These are phyloP conservation scores for Lithophane semibrunnea DNA, from an alignment of 2,888 invertebrate genomes.

Conservation along the genomic window DNA sequence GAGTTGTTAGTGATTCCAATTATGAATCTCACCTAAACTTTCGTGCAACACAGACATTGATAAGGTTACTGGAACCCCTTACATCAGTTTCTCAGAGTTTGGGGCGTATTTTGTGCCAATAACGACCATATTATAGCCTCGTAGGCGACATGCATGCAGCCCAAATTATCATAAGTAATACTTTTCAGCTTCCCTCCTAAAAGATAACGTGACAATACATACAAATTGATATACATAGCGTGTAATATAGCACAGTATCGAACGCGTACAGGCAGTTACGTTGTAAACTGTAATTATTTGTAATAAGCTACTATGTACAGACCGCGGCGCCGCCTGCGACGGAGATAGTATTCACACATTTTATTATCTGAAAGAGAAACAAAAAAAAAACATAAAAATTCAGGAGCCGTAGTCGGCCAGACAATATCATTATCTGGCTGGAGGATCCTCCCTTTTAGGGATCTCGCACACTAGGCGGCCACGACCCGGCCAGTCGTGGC, in stretches of 20 bases:
- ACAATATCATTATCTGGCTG: too few relatives aligned
- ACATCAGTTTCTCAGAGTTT: not conserved
- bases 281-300: slow-evolving; percentile 47
- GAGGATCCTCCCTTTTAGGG: too few relatives aligned
- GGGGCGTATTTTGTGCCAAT: not conserved
- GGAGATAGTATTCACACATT: slow-evolving; percentile 38
- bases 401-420: not conserved
- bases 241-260: slow-evolving; percentile 40
- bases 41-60: not conserved
- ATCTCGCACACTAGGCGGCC: too few relatives aligned
- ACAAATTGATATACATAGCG: slow-evolving; percentile 29
- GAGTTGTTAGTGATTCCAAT: not conserved
- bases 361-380: slow-evolving; percentile 46
- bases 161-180: not conserved
- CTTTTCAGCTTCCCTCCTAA: not conserved
- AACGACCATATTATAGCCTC: not conserved
- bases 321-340: slow-evolving; percentile 68
- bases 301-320: slow-evolving; percentile 64
- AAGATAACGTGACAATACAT: slow-evolving; percentile 21
- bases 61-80: not conserved
- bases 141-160: not conserved
- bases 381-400: too few relatives aligned
- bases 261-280: slow-evolving; percentile 40
- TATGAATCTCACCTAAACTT: not conserved
- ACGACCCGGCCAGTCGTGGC: too few relatives aligned